Conservation (phyloP, 2,113 vertebrate species). For the Pangasianodon gigas region DNA sequence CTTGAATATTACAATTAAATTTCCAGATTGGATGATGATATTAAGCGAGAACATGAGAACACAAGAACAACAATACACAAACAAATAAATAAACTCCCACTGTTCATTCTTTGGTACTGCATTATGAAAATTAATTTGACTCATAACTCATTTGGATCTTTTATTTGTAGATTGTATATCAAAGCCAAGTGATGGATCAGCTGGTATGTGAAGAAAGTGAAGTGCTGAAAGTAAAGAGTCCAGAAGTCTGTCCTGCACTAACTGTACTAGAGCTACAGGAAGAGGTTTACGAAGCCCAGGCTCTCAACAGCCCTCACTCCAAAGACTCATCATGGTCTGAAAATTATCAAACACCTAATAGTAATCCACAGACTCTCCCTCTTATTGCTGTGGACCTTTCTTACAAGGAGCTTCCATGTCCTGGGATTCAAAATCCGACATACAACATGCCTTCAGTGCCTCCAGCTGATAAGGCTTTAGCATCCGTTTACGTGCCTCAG, state of each 20-base stretch:
- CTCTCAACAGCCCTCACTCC: not conserved
- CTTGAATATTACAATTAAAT: not conserved
- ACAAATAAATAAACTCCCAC: not conserved
- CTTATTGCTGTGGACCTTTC: not conserved
- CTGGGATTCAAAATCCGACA: conserved; percentile 17
- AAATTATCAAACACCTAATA: not conserved
- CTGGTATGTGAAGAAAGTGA: conserved; percentile 8
- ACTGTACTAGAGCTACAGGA: not conserved
- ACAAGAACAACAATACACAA: not conserved
- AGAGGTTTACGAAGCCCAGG: not conserved
- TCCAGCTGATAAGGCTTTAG: not conserved
- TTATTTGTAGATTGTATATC: conserved; percentile 12
- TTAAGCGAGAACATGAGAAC: not conserved
- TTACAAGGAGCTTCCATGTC: conserved; percentile 3
- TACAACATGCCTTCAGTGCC: not conserved
- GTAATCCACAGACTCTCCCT: not conserved
- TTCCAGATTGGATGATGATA: not conserved
- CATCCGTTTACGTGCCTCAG: not conserved
- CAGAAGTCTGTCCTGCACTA: not conserved
- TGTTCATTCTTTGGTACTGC: not conserved
- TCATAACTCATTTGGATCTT: not conserved
- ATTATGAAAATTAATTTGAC: not conserved
- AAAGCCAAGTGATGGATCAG: conserved; percentile 9
- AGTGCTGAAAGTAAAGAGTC: not conserved
- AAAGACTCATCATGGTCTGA: not conserved